These are phyloP conservation scores for Leucania comma DNA, from an alignment of 2,888 invertebrate species.

Conservation along the genomic window DNA sequence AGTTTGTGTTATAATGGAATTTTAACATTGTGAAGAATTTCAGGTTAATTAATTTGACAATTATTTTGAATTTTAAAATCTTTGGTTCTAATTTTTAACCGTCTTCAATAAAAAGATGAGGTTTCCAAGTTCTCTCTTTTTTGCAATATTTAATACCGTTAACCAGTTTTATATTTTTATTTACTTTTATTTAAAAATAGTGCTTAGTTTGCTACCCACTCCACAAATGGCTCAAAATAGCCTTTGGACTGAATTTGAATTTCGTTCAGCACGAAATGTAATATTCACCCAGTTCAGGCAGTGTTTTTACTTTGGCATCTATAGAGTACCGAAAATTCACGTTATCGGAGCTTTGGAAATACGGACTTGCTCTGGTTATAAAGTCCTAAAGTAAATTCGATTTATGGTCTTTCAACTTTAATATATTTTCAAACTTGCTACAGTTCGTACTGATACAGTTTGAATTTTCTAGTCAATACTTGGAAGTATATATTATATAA, in stretches of 20 bases:
- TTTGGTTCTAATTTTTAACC: no score
- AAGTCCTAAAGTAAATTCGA: constrained; percentile 8
- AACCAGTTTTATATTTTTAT: neutral
- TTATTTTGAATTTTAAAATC: no score
- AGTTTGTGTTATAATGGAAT: no score
- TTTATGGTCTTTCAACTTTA: constrained; percentile 18
- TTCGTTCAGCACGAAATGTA: neutral
- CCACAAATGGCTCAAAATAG: neutral
- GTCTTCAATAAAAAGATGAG: no score
- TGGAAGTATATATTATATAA: no score
- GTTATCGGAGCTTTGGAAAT: constrained; percentile 16
- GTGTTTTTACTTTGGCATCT: neutral
- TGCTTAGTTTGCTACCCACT: neutral
- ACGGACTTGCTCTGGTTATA: constrained; percentile 4
- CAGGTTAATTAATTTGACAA: no score
- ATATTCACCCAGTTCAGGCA: neutral
- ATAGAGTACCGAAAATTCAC: constrained; percentile 13
- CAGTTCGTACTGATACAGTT: neutral
- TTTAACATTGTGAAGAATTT: no score
- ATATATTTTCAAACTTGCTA: constrained; percentile 20
- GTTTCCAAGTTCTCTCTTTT: no score
- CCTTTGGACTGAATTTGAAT: constrained; percentile 1
- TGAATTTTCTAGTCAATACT: neutral
- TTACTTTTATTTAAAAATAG: neutral
- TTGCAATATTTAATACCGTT: no score